Evolutionary conservation across 1,140 invertebrate species (phyloP).

Genomic region (Temnothorax longispinosus): DNA sequence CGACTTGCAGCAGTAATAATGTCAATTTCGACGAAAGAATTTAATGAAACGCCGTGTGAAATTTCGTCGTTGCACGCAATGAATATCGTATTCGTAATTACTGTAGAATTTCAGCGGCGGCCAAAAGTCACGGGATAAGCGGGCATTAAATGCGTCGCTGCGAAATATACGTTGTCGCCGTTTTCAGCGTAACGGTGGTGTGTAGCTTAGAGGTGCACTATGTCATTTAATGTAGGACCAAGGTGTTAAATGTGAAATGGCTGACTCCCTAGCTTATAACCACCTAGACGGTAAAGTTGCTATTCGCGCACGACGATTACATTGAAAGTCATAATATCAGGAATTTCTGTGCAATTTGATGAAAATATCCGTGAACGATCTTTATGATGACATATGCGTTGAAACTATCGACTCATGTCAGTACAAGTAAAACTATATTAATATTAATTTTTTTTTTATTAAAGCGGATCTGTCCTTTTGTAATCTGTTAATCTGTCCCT

Average conservation of each 20-base stretch:
- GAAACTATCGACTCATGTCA: neutral
- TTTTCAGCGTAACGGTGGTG: slow-evolving; percentile 7
- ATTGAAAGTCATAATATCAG: neutral
- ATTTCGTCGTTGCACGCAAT: slow-evolving; percentile 19
- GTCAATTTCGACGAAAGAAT: slow-evolving; percentile 19
- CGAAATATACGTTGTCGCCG: slow-evolving; percentile 34
- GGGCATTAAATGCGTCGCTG: slow-evolving; percentile 46
- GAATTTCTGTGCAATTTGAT: slow-evolving; percentile 26
- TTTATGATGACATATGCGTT: neutral
- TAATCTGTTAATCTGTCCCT: neutral
- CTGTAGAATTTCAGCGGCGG: slow-evolving; percentile 12
- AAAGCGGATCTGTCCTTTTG: neutral
- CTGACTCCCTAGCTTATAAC: slow-evolving; percentile 21
- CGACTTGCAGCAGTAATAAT: neutral
- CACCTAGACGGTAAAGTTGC: neutral
- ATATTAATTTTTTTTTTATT: slow-evolving; percentile 1
- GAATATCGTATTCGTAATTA: slow-evolving; percentile 32
- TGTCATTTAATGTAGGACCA: slow-evolving; percentile 20
- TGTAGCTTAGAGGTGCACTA: slow-evolving; percentile 18
- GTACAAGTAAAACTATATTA: neutral
- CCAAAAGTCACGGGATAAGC: slow-evolving; percentile 49
- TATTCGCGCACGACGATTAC: slow-evolving; percentile 4
- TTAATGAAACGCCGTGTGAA: slow-evolving; percentile 4
- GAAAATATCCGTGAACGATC: slow-evolving; percentile 8
- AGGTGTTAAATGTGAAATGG: slow-evolving; percentile 59